These are phyloP conservation scores for Catharus fuscescens DNA, from an alignment of 2,113 vertebrate species.

Conservation along the genomic window DNA sequence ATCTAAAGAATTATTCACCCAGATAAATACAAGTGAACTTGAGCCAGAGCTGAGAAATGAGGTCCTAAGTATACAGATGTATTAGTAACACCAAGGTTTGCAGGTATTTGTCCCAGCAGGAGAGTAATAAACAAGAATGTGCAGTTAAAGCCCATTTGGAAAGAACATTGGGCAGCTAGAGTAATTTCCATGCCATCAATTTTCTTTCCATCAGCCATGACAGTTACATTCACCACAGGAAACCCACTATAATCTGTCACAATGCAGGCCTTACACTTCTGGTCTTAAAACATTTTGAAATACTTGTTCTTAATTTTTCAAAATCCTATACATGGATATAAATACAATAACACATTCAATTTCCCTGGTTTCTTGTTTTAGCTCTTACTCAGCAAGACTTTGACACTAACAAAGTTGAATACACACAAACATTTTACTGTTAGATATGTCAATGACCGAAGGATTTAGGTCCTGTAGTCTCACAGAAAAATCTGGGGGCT, in stretches of 20 bases:
- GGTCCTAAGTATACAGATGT: not conserved
- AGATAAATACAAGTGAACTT: not conserved
- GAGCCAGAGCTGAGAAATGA: not conserved
- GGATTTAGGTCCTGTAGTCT: not conserved
- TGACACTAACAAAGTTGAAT: not conserved
- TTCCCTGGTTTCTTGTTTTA: not conserved
- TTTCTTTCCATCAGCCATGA: not conserved
- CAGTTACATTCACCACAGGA: constrained; percentile 30
- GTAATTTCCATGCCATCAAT: not conserved
- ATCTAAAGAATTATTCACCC: not conserved
- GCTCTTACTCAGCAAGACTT: not conserved
- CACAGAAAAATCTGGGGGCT: not conserved
- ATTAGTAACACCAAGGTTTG: not conserved
- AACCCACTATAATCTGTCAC: not conserved
- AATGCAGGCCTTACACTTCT: not conserved
- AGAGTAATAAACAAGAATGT: not conserved
- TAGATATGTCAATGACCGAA: not conserved
- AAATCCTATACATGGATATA: not conserved
- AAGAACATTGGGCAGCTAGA: not conserved
- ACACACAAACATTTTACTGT: not conserved
- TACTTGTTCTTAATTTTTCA: not conserved
- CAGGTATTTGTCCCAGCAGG: constrained; percentile 2
- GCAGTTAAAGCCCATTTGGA: not conserved
- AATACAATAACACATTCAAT: not conserved
- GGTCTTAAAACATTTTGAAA: not conserved